Base-by-base conservation (phyloP, 2,888 invertebrate genomes). In the Tipula confusa region DNA sequence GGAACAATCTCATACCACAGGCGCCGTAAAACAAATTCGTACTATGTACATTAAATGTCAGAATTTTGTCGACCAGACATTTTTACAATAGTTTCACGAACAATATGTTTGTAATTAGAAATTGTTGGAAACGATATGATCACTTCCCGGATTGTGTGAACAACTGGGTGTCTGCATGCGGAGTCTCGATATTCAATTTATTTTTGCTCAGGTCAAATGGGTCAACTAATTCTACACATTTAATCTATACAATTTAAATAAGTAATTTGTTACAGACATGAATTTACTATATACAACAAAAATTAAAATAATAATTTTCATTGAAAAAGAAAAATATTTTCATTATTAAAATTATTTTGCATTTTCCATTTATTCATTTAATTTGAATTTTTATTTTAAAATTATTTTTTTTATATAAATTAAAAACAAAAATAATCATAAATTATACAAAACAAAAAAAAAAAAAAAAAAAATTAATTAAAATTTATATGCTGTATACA, bases 261-360 rank as follows among this genome's bases (percentile, higher is more conserved):
- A 4, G 64, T 24, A 64, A 24, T 11, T 24, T 9, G 7, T 1
- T 64, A 24, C 24, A 64, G 9, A 24, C 64, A 64, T 64, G 64
- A 64, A 24, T n/a, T n/a, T n/a, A 9, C 24, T 18, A 24, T 24
- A 38, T 38, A 64, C 64, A 24, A 64, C 24, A 64, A 24, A 43
- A 64, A 1, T 9, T 7, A 43, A 43, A 43, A 9, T 43, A 43
- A 43, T 43, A 5, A 43, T 43, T 15, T 43, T 43, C n/a, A n/a
- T n/a, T 15, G 43, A 43, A 43, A 43, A 43, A 15, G 15, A 64
- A 64, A 24, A 24, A 64, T 24, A 64, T 9, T 64, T 64, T 64
- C 64, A 64, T 64, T 64, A 64, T 64, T 64, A 64, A 64, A 64
- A 64, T 24, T 64, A 64, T 64, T 24, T 64, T 64, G 64, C 64